These are phyloP conservation scores for Chlamydotis undulata DNA, from an alignment of 2,113 vertebrate genomes.

Conservation along the genomic window DNA sequence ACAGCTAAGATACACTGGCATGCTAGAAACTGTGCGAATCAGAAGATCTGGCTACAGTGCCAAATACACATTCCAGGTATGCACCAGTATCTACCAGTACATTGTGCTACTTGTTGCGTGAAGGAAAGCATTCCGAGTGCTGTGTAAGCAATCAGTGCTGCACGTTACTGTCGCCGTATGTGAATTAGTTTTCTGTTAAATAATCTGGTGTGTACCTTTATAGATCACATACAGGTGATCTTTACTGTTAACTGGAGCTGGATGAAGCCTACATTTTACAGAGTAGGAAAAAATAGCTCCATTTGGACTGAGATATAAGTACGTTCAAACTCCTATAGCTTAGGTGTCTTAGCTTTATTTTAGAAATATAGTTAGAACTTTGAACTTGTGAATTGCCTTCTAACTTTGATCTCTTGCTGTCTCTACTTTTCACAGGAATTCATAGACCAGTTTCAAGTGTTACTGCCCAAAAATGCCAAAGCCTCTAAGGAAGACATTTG, in stretches of 20 bases:
- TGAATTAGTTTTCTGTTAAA: not conserved
- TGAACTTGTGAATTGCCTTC: not conserved
- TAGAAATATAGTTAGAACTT: not conserved
- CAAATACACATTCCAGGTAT: constrained; percentile 96
- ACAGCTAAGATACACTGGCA: constrained; percentile 96
- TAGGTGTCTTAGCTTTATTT: not conserved
- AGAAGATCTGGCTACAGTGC: constrained; percentile 95
- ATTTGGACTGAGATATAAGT: not conserved
- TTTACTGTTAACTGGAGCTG: not conserved
- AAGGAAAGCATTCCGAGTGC: not conserved
- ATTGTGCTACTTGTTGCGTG: not conserved
- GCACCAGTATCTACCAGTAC: not conserved
- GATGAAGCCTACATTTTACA: not conserved
- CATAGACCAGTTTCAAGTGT: constrained; percentile 89
- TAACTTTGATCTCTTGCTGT: not conserved
- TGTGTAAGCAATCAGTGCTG: not conserved
- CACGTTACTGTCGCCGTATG: not conserved
- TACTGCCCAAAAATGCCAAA: constrained; percentile 84
- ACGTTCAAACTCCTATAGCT: not conserved
- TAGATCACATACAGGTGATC: not conserved
- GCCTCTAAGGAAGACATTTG: constrained; percentile 83
- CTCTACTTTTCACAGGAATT: constrained; percentile 84
- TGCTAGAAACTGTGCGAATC: constrained; percentile 97
- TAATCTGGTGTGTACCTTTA: not conserved
- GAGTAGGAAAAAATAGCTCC: not conserved